phyloP scores from a whole-genome alignment of 2,888 invertebrate species.

The Aphidius colemani region DNA sequence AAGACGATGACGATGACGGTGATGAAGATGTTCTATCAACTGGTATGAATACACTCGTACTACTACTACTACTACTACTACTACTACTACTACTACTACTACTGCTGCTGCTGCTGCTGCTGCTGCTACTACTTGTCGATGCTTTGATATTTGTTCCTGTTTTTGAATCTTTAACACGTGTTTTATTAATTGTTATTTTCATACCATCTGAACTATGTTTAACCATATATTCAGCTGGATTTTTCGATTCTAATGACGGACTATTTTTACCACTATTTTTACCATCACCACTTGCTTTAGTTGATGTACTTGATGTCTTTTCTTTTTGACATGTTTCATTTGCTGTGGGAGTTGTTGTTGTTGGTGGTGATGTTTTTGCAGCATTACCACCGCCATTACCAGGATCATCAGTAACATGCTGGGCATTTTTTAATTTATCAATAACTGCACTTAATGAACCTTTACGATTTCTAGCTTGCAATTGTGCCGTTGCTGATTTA shows the following conservation, averaged over 20 bases:
- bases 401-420: slow-evolving; percentile 67
- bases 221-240: slow-evolving; percentile 82
- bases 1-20: slow-evolving; percentile 62
- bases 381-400: slow-evolving; percentile 62
- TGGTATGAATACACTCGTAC: no score
- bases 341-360: slow-evolving; percentile 3
- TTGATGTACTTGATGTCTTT: slow-evolving; percentile 49
- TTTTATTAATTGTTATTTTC: slow-evolving; percentile 91
- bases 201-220: slow-evolving; percentile 88
- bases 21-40: slow-evolving; percentile 44
- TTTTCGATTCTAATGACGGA: slow-evolving; percentile 64
- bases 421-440: slow-evolving; percentile 81
- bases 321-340: slow-evolving; percentile 44
- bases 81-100: slow-evolving; percentile 56
- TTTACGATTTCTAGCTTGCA: slow-evolving; percentile 71
- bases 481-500: slow-evolving; percentile 65
- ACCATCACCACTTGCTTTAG: slow-evolving; percentile 49
- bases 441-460: slow-evolving; percentile 83
- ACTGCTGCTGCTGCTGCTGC: slow-evolving; percentile 59
- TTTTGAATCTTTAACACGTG: slow-evolving; percentile 74
- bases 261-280: slow-evolving; percentile 48
- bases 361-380: neutral
- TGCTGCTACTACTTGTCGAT: slow-evolving; percentile 43
- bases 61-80: slow-evolving; percentile 39
- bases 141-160: slow-evolving; percentile 48